These are phyloP conservation scores for Amorpha juglandis DNA, from an alignment of 2,888 invertebrate species.

Conservation along the genomic window DNA sequence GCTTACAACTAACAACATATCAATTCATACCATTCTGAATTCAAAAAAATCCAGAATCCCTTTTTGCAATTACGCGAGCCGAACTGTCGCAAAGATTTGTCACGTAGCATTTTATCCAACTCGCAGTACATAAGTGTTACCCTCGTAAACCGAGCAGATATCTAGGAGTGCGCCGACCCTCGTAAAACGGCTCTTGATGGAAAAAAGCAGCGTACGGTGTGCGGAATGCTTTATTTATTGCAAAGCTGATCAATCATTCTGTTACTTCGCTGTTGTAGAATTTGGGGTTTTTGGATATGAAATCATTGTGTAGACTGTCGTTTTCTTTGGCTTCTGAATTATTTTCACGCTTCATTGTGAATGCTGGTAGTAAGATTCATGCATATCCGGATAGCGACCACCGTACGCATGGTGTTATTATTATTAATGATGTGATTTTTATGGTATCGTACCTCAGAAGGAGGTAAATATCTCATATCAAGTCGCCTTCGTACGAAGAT, in stretches of 20 bases:
- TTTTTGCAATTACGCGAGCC: constrained; percentile 10
- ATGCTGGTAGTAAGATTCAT: too few relatives aligned
- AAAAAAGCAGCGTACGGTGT: constrained; percentile 16
- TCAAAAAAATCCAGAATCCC: background rate
- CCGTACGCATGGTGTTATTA: too few relatives aligned
- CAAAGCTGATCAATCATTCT: constrained; percentile 3
- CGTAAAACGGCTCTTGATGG: constrained; percentile 18
- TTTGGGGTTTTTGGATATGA: background rate
- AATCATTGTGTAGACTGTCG: background rate
- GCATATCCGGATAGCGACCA: too few relatives aligned
- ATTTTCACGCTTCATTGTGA: background rate
- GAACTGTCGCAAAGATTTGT: constrained; percentile 15
- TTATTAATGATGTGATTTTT: too few relatives aligned
- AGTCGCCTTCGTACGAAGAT: too few relatives aligned
- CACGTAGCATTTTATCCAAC: constrained; percentile 20
- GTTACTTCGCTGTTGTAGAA: background rate
- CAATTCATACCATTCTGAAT: background rate
- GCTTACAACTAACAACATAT: too few relatives aligned
- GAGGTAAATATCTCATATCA: too few relatives aligned
- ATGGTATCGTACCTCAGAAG: too few relatives aligned
- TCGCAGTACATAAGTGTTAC: constrained; percentile 11
- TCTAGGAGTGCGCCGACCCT: constrained; percentile 18
- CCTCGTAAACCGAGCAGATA: constrained; percentile 12
- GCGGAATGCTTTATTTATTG: constrained; percentile 20
- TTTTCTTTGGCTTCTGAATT: background rate